A percentile compares a stretch with the other conserved stretches of the same genome.
Conservation (phyloP, 2,888 invertebrate genomes). For the Yponomeuta malinellus region DNA sequence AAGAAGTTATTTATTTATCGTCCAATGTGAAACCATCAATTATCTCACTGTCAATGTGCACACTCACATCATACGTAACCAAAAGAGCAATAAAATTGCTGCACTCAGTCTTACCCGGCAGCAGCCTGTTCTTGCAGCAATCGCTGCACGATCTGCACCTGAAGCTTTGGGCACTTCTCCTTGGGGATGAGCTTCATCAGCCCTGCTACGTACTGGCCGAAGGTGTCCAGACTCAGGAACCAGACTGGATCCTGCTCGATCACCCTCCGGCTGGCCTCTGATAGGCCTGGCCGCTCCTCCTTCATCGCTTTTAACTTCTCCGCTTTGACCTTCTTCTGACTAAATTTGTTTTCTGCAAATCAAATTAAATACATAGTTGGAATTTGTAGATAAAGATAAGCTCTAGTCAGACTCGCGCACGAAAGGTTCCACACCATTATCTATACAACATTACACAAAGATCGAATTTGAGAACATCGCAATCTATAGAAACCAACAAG, state of each 20-base stretch:
- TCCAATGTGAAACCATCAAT: too few species aligned
- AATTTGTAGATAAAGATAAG: too few species aligned
- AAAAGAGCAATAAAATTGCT: too few species aligned
- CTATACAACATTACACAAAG: too few species aligned
- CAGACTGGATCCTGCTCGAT: background rate
- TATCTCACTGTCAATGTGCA: too few species aligned
- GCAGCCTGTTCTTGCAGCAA: slow-evolving; percentile 8
- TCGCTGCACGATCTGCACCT: slow-evolving; percentile 10
- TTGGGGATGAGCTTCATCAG: slow-evolving; percentile 10
- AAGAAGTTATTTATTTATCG: too few species aligned
- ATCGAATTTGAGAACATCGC: too few species aligned
- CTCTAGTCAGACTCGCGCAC: too few species aligned
- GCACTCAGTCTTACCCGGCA: background rate
- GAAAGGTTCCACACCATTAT: too few species aligned
- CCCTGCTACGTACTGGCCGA: slow-evolving; percentile 12
- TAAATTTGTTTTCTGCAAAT: background rate
- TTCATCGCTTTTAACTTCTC: background rate
- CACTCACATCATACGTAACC: too few species aligned
- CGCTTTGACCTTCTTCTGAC: background rate
- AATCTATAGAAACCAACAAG: too few species aligned
- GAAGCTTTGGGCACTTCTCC: slow-evolving; percentile 8
- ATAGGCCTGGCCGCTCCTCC: background rate
- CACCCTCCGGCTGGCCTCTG: background rate
- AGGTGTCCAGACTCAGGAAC: slow-evolving; percentile 8
- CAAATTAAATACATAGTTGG: too few species aligned